A percentile compares a stretch with the other conserved stretches of the same genome.
Evolutionary conservation across 2,797 vertebrate genomes (phyloP).

Genomic region (Aulostomus chinensis): DNA sequence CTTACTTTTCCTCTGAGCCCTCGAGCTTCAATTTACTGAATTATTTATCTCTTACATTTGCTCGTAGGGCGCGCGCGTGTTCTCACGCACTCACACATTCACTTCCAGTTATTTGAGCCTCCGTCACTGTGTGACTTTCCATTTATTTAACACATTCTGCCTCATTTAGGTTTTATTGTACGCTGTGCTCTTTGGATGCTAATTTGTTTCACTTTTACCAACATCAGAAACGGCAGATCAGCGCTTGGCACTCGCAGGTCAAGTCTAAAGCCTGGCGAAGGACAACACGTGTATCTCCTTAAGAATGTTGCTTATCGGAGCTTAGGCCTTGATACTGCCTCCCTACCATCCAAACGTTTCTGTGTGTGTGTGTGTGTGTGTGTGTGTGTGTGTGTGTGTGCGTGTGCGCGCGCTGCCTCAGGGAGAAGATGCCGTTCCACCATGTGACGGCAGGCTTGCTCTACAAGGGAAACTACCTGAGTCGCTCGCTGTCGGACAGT

Average conservation of each 20-base stretch:
- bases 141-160: not conserved
- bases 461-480: conserved; percentile 98
- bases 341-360: not conserved
- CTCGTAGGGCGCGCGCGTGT: conserved; percentile 9
- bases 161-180: conserved; percentile 12
- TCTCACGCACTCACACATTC: conserved; percentile 1
- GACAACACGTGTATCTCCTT: too few relatives aligned
- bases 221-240: not conserved
- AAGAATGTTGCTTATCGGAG: too few relatives aligned
- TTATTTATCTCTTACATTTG: conserved; percentile 61
- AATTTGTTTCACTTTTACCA: conserved; percentile 16
- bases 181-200: not conserved
- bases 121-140: conserved; percentile 5
- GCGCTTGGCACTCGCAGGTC: too few relatives aligned
- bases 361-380: not conserved
- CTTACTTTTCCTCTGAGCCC: conserved; percentile 33
- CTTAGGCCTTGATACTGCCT: not conserved
- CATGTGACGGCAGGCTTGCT: conserved; percentile 97
- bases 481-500: conserved; percentile 91
- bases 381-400: too few relatives aligned
- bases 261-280: too few relatives aligned
- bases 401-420: conserved; percentile 43
- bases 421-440: conserved; percentile 99
- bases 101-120: not conserved
- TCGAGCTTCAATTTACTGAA: conserved; percentile 53